Evolutionary conservation across 2,888 invertebrate species (phyloP).

Genomic region (Cyclophora punctaria): DNA sequence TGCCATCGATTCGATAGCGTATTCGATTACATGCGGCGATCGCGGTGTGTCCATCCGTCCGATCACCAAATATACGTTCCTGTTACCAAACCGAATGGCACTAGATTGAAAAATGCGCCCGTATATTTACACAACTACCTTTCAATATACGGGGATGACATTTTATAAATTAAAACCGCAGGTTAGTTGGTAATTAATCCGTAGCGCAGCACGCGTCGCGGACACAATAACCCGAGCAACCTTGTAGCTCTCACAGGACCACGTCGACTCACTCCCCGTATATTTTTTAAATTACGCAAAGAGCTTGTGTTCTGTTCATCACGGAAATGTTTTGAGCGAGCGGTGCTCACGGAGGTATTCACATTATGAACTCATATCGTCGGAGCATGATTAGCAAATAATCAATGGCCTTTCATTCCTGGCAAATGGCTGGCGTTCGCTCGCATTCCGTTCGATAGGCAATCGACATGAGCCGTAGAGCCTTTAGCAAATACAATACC

Average conservation of each 20-base stretch:
- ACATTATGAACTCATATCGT: conserved; percentile 24
- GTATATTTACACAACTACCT: conserved; percentile 15
- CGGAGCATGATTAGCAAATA: conserved; percentile 46
- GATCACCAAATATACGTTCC: conserved; percentile 48
- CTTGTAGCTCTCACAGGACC: conserved; percentile 43
- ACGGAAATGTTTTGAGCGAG: conserved; percentile 14
- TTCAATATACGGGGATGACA: conserved; percentile 19
- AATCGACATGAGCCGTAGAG: conserved; percentile 65
- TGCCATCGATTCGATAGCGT: conserved; percentile 40
- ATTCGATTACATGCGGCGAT: conserved; percentile 54
- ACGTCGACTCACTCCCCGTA: conserved; percentile 19
- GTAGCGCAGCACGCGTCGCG: conserved; percentile 35
- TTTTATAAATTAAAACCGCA: conserved; percentile 53
- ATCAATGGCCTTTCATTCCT: conserved; percentile 46
- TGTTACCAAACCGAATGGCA: conserved; percentile 30
- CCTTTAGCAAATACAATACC: conserved; percentile 66
- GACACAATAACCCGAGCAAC: conserved; percentile 50
- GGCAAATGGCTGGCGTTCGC: conserved; percentile 40
- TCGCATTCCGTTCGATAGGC: conserved; percentile 52
- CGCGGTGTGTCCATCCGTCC: conserved; percentile 38
- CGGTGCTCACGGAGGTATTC: conserved; percentile 14
- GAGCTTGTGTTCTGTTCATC: conserved; percentile 15
- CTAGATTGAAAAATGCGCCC: conserved; percentile 42
- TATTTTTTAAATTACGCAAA: conserved; percentile 34
- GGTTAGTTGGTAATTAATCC: conserved; percentile 54